Evolutionary conservation across 2,888 invertebrate species (phyloP).

Genomic region (Ormia ochracea): DNA sequence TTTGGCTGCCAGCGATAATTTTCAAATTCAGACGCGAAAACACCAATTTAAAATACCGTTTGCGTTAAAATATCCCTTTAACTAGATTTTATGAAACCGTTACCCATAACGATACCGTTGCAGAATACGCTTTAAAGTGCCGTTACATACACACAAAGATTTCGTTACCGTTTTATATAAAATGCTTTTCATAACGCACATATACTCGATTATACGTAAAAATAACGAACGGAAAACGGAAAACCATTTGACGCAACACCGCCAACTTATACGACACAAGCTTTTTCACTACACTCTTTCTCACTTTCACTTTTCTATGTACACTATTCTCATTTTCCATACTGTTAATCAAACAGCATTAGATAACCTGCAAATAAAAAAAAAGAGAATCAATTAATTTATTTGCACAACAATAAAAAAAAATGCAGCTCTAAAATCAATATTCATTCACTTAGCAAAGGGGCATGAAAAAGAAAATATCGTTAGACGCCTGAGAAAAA

Average conservation of each 20-base stretch:
- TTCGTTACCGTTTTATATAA: not conserved
- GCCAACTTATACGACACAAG: not conserved
- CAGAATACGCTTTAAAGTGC: conserved; percentile 10
- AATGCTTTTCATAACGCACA: too few relatives aligned
- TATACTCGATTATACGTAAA: too few relatives aligned
- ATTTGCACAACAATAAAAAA: too few relatives aligned
- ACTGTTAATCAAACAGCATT: not conserved
- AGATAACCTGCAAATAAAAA: not conserved
- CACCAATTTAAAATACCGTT: not conserved
- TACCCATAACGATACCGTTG: not conserved
- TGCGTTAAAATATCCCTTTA: not conserved
- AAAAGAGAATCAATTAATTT: not conserved
- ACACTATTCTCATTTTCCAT: not conserved
- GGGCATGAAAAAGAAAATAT: too few relatives aligned
- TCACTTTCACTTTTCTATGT: not conserved
- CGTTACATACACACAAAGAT: not conserved
- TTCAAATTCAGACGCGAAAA: not conserved
- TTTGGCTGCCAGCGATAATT: too few relatives aligned
- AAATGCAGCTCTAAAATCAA: not conserved
- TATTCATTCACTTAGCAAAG: too few relatives aligned
- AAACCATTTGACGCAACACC: not conserved
- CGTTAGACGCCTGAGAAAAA: too few relatives aligned
- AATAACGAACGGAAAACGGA: not conserved
- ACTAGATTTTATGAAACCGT: not conserved
- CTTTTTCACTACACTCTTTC: not conserved